Percentiles rank a stretch among this genome's conserved stretches.
Evolutionary conservation across 2,888 invertebrate species (phyloP).

Genomic region (Aspidapion aeneum): DNA sequence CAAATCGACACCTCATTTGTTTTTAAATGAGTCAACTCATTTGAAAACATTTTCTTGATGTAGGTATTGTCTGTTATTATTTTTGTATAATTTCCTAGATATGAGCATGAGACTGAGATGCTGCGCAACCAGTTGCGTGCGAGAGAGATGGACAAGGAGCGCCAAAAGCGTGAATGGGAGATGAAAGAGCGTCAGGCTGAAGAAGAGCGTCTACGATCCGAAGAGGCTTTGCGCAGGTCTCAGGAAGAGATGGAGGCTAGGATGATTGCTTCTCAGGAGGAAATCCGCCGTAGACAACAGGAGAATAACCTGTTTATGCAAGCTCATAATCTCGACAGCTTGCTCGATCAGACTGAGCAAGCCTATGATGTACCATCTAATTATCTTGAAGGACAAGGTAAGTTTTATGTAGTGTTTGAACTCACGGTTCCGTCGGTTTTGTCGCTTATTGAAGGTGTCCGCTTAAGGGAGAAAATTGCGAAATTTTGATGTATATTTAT

Average conservation of each 20-base stretch:
- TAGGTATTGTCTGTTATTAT: too few relatives aligned
- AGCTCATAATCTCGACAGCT: slow-evolving; percentile 53
- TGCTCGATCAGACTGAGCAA: slow-evolving; percentile 70
- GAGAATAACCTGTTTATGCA: slow-evolving; percentile 87
- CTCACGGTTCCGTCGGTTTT: too few relatives aligned
- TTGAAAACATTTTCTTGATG: too few relatives aligned
- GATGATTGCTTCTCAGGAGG: slow-evolving; percentile 80
- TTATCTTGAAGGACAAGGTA: slow-evolving; percentile 13
- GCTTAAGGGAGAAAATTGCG: too few relatives aligned
- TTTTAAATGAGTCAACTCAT: too few relatives aligned
- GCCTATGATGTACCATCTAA: slow-evolving; percentile 19
- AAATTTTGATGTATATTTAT: too few relatives aligned
- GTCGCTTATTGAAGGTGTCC: too few relatives aligned
- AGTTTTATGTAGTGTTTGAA: too few relatives aligned
- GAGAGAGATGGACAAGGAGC: slow-evolving; percentile 82
- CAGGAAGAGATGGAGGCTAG: slow-evolving; percentile 75
- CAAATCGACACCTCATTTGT: too few relatives aligned
- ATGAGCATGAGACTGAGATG: slow-evolving; percentile 95
- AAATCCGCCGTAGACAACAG: slow-evolving; percentile 79
- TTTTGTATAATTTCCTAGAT: too few relatives aligned
- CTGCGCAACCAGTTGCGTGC: slow-evolving; percentile 85
- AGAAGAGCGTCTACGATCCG: slow-evolving; percentile 63
- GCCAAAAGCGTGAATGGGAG: slow-evolving; percentile 57
- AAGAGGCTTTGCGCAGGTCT: slow-evolving; percentile 61
- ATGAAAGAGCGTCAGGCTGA: slow-evolving; percentile 68